Evolutionary conservation across 92 coral and sea anemone species (phyloP).

Genomic region (Porites divaricata): DNA sequence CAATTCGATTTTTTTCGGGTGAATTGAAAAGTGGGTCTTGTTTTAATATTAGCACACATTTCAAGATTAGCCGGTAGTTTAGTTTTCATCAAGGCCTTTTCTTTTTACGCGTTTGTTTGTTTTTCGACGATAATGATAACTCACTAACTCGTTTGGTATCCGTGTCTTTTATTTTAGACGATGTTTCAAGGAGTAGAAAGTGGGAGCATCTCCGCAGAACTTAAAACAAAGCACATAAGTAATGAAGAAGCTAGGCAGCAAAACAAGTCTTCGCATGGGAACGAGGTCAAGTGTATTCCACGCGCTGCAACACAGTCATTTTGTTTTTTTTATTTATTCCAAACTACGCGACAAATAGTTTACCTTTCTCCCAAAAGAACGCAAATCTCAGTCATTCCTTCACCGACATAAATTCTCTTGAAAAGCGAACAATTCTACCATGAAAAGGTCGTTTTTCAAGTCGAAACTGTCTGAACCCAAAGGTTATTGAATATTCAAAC

Average conservation of each 20-base stretch:
- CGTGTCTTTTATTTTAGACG: slow-evolving; percentile 27
- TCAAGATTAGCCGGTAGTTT: slow-evolving; percentile 38
- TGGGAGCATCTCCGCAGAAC: slow-evolving; percentile 35
- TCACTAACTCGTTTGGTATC: slow-evolving; percentile 23
- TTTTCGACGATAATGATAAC: slow-evolving; percentile 14
- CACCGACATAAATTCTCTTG: neutral
- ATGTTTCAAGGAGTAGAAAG: slow-evolving; percentile 28
- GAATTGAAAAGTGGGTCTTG: slow-evolving; percentile 88
- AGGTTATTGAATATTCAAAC: slow-evolving; percentile 70
- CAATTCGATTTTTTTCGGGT: slow-evolving; percentile 60
- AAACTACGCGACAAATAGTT: slow-evolving; percentile 7
- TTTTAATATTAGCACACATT: slow-evolving; percentile 60
- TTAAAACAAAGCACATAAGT: slow-evolving; percentile 40
- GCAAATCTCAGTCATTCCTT: neutral
- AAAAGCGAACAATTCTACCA: neutral
- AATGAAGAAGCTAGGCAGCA: slow-evolving; percentile 40
- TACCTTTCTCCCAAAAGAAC: neutral
- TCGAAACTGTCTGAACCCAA: slow-evolving; percentile 38
- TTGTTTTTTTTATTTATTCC: slow-evolving; percentile 23
- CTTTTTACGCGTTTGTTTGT: slow-evolving; percentile 43
- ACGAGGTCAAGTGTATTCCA: slow-evolving; percentile 58
- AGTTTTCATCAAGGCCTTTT: slow-evolving; percentile 43
- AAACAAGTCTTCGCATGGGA: slow-evolving; percentile 54
- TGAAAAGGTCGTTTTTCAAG: slow-evolving; percentile 38
- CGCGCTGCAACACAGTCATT: slow-evolving; percentile 48